A percentile compares a stretch with the other conserved stretches of the same genome.
These are phyloP conservation scores for Cacatua alba DNA, from an alignment of 2,113 vertebrate genomes.

Conservation along the genomic window DNA sequence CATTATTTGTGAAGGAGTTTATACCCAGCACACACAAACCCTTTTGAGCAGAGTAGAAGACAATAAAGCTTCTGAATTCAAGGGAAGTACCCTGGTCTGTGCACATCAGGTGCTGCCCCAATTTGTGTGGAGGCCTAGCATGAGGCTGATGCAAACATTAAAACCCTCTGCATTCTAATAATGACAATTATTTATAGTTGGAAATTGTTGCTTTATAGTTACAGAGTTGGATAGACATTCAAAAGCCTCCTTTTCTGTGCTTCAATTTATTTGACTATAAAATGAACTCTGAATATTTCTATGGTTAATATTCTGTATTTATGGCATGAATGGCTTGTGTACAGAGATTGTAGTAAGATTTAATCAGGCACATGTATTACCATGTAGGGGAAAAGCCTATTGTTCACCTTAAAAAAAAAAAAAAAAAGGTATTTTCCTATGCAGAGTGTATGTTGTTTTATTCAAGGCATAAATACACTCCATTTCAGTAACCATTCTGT, in stretches of 20 bases:
- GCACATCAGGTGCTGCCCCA: neutral
- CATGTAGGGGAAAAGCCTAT: neutral
- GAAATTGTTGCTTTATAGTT: neutral
- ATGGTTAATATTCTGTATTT: neutral
- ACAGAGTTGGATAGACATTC: neutral
- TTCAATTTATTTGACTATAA: neutral
- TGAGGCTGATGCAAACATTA: neutral
- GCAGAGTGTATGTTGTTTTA: neutral
- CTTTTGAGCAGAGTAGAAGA: neutral
- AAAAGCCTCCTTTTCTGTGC: neutral
- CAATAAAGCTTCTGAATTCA: neutral
- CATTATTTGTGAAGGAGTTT: neutral
- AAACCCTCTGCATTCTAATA: neutral
- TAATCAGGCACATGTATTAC: neutral
- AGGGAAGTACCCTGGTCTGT: neutral
- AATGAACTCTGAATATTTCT: neutral
- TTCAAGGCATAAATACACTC: neutral
- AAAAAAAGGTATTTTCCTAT: neutral
- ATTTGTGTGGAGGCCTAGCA: neutral
- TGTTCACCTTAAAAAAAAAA: neutral
- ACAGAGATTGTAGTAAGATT: neutral
- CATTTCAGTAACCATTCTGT: neutral
- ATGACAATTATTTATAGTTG: neutral
- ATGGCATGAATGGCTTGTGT: neutral
- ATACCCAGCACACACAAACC: neutral